A percentile compares a stretch with the other conserved stretches of the same genome.
phyloP scores from a whole-genome alignment of 2,113 vertebrate species.

The Struthio camelus region DNA sequence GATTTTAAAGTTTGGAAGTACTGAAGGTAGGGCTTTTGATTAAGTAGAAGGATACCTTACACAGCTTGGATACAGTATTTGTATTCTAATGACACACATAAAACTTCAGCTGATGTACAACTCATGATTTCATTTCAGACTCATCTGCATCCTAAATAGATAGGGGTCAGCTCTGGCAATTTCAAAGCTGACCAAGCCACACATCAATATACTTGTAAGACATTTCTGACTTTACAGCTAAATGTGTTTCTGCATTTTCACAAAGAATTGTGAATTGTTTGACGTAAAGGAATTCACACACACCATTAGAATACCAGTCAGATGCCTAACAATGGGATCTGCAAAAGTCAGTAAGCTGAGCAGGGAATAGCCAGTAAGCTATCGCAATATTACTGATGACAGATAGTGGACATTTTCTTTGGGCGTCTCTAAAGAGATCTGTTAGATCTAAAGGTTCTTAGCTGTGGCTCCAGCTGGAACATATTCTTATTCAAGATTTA shows the following conservation, averaged over 20 bases:
- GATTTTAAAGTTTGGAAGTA: not conserved
- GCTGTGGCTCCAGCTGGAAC: slow-evolving; percentile 2
- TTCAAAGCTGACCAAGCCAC: not conserved
- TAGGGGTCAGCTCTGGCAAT: not conserved
- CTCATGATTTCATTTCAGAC: not conserved
- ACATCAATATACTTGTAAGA: not conserved
- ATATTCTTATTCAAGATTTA: not conserved
- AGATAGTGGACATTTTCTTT: not conserved
- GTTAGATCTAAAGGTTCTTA: slow-evolving; percentile 30
- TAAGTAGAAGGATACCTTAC: not conserved
- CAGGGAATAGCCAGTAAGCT: not conserved
- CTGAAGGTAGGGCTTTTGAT: not conserved
- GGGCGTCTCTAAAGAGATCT: not conserved
- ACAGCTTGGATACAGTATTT: not conserved
- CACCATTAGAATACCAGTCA: not conserved
- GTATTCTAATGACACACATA: not conserved
- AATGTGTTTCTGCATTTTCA: not conserved
- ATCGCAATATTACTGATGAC: not conserved
- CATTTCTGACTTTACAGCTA: not conserved
- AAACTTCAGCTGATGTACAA: not conserved
- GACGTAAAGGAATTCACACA: not conserved
- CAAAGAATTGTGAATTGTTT: not conserved
- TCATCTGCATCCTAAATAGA: not conserved
- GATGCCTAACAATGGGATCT: not conserved
- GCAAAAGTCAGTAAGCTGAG: not conserved